Base-by-base conservation (phyloP, 2,113 vertebrate species). In the Myrmophylax atrothorax region DNA sequence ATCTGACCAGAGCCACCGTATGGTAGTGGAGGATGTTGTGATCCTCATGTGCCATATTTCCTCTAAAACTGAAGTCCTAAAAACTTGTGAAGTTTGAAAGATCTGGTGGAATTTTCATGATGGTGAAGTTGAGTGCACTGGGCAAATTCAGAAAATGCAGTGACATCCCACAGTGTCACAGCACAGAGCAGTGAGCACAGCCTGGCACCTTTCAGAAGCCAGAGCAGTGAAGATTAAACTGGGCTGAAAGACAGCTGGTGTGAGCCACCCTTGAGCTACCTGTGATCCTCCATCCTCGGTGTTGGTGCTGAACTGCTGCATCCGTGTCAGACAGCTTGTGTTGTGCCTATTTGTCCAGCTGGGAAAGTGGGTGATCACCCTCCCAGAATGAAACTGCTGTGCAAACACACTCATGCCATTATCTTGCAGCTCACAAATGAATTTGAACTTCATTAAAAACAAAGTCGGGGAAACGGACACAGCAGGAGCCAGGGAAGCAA, bases 251-350 rank as follows among this genome's bases (percentile, higher is more conserved):
- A 37, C 18, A 69, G 35, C 14, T 10, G 3, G 7, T 59, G 63
- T 1, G 6, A 81, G 68, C 31, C 38, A 82, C 63, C 18, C 44
- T 73, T 50, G 59, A 68, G 55, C 46, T 40, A 58, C 66, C 10
- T 28, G 17, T 46, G 73, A 25, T 69, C 60, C 52, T 3, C 1
- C 47, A 29, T 47, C 44, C 68, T 29, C 2, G 0, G 28, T 24
- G 42, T 4, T 1, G 6, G 37, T 0, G 0, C 63, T 68, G 80
- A 89, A 23, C 52, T 23, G 10, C 35, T 7, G 3, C 29, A 24
- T 67, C 56, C 1, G 0, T 50, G 15, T 63, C 89, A 92, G 52
- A 42, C 35, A 82, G 86, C 70, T 92, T 83, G 37, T 26, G 40
- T 44, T 67, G 37, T 8, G 8, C 24, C 44, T 7, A 3, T 37